These are phyloP conservation scores for Octonoba sinensis DNA, from an alignment of 2,888 invertebrate species.

Conservation along the genomic window DNA sequence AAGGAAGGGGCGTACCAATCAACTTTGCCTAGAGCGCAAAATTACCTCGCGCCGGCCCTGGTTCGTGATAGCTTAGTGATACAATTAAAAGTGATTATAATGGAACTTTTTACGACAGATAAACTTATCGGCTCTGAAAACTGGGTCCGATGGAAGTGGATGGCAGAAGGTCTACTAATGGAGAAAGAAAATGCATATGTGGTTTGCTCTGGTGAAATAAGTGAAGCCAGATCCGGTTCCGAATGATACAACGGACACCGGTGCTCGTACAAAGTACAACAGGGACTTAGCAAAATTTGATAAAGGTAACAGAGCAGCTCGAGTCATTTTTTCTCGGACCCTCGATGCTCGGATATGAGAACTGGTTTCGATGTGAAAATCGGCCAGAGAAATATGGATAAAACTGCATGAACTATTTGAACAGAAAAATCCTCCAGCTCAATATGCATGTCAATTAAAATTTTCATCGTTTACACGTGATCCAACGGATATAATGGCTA, in stretches of 20 bases:
- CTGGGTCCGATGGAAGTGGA: neutral
- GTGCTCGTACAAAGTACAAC: too few relatives aligned
- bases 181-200: neutral
- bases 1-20: too few relatives aligned
- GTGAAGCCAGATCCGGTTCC: neutral
- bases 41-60: too few relatives aligned
- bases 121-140: too few relatives aligned
- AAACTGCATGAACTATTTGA: slow-evolving; percentile 20
- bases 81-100: too few relatives aligned
- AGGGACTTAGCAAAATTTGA: neutral
- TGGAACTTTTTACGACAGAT: too few relatives aligned
- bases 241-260: neutral
- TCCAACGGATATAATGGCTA: slow-evolving; percentile 15
- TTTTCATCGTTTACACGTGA: slow-evolving; percentile 13
- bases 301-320: neutral
- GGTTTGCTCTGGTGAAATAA: neutral
- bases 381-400: slow-evolving; percentile 10
- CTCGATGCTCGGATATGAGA: slow-evolving; percentile 16
- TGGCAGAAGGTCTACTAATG: neutral
- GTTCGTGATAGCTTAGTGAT: too few relatives aligned
- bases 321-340: too few relatives aligned
- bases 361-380: slow-evolving; percentile 9
- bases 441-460: slow-evolving; percentile 15
- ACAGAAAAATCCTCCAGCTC: slow-evolving; percentile 11
- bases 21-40: too few relatives aligned